Percentiles rank a stretch among this genome's conserved stretches.
These are phyloP conservation scores for Hyles vespertilio DNA, from an alignment of 1,140 invertebrate species.

Conservation along the genomic window DNA sequence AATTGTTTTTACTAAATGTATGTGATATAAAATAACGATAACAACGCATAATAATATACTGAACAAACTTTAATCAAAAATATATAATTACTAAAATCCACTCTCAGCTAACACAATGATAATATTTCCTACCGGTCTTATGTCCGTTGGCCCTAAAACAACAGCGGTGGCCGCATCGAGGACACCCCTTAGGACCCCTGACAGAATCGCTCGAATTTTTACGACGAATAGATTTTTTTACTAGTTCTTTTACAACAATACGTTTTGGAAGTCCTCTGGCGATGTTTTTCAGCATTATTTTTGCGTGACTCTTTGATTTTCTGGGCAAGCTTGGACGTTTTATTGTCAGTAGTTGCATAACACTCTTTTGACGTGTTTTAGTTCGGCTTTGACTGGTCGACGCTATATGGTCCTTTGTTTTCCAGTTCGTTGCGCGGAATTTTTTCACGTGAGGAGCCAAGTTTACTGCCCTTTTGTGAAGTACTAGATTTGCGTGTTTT, in stretches of 20 bases:
- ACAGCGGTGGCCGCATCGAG: slow-evolving; percentile 13
- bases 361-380: not conserved
- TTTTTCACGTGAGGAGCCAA: not conserved
- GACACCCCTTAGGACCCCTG: slow-evolving; percentile 6
- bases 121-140: not conserved
- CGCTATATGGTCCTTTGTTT: not conserved
- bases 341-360: slow-evolving; percentile 2
- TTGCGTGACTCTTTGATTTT: slow-evolving; percentile 23
- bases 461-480: not conserved
- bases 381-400: not conserved
- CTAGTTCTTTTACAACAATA: slow-evolving; percentile 10
- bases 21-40: too few species aligned
- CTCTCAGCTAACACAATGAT: not conserved
- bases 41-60: too few species aligned
- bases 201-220: slow-evolving; percentile 1
- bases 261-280: slow-evolving; percentile 8
- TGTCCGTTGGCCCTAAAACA: not conserved
- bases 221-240: not conserved
- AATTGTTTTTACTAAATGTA: too few species aligned
- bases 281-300: slow-evolving; percentile 20
- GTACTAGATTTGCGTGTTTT: too few species aligned
- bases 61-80: slow-evolving; percentile 6
- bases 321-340: slow-evolving; percentile 21
- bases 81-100: not conserved
- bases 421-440: not conserved